Conservation (phyloP, 2,888 invertebrate species). For the Deilephila porcellus region DNA sequence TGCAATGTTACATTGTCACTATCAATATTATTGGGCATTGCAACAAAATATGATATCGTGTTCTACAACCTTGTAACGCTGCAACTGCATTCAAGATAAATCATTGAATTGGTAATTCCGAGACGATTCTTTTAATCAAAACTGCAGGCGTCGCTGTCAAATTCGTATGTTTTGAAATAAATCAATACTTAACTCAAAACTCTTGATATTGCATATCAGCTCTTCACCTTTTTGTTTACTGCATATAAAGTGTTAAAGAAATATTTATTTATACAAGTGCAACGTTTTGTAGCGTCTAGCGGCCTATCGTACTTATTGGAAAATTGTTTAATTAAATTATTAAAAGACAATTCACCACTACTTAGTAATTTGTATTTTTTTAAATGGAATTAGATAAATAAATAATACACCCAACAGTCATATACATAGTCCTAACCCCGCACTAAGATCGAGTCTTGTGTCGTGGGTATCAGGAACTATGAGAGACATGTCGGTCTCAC, state of each 20-base stretch:
- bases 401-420: too few relatives aligned
- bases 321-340: too few relatives aligned
- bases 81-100: slow-evolving; percentile 23
- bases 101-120: slow-evolving; percentile 8
- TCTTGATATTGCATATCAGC: slow-evolving; percentile 2
- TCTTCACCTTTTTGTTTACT: slow-evolving; percentile 36
- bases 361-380: too few relatives aligned
- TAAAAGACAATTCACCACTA: too few relatives aligned
- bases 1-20: slow-evolving; percentile 4
- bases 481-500: too few relatives aligned
- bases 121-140: background rate
- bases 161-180: background rate
- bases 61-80: slow-evolving; percentile 26
- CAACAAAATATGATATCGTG: background rate
- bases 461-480: too few relatives aligned
- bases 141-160: background rate
- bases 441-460: too few relatives aligned
- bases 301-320: too few relatives aligned
- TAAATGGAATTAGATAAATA: too few relatives aligned
- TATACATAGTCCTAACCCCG: too few relatives aligned
- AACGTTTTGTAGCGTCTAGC: too few relatives aligned
- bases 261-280: slow-evolving; percentile 7
- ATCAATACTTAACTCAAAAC: background rate
- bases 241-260: slow-evolving; percentile 24
- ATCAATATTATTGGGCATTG: slow-evolving; percentile 16